Evolutionary conservation across 2,113 vertebrate species (phyloP).

Genomic region (Pavo muticus): DNA sequence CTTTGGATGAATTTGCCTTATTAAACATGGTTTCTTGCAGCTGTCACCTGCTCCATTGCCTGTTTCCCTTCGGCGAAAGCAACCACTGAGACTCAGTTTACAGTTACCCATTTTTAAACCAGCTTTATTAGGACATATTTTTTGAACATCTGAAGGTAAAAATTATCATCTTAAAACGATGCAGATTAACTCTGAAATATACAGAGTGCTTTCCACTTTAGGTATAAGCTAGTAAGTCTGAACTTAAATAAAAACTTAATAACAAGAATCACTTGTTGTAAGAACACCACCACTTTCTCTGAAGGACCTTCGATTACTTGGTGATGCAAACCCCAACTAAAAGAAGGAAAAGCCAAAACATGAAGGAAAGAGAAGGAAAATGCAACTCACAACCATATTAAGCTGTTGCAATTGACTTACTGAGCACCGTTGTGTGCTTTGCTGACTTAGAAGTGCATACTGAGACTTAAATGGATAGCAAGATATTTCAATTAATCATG

Average conservation of each 20-base stretch:
- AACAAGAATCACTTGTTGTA: not conserved
- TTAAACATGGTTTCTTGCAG: conserved; percentile 16
- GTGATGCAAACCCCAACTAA: not conserved
- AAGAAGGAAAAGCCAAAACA: not conserved
- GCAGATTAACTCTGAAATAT: not conserved
- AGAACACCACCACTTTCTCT: not conserved
- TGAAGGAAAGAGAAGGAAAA: not conserved
- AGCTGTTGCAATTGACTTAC: not conserved
- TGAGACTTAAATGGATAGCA: conserved; percentile 32
- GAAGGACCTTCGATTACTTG: not conserved
- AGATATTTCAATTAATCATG: conserved; percentile 48
- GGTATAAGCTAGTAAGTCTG: not conserved
- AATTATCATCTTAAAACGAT: not conserved
- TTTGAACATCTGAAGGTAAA: not conserved
- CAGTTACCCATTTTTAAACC: not conserved
- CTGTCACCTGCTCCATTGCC: not conserved
- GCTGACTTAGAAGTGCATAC: conserved; percentile 7
- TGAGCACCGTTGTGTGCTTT: not conserved
- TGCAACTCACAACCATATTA: not conserved
- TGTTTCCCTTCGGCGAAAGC: not conserved
- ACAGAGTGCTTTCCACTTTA: not conserved
- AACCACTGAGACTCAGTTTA: conserved; percentile 8
- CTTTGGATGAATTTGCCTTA: conserved; percentile 1
- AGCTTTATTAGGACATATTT: not conserved
- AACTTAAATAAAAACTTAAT: conserved; percentile 23